A percentile compares a stretch with the other conserved stretches of the same genome.
Conservation (phyloP, 2,888 invertebrate species). For the Argynnis bischoffii region DNA sequence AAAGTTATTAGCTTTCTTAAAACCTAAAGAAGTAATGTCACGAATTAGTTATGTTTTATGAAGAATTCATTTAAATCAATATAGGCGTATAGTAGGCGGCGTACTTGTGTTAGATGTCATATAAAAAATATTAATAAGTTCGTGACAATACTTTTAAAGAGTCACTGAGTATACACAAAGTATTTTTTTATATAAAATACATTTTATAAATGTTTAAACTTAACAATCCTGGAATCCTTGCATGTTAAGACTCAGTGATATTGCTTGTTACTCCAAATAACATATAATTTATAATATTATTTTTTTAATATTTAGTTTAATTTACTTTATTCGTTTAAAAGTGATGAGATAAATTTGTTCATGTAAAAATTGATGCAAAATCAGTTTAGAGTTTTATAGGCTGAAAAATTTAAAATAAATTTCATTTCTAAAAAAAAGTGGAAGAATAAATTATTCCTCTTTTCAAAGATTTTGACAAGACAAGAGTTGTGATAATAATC, state of each 20-base stretch:
- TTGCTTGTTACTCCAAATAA: slow-evolving; percentile 34
- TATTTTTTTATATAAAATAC: neutral
- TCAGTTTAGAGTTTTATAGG: too few species aligned
- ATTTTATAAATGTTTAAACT: too few species aligned
- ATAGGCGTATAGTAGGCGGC: neutral
- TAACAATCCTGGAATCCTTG: neutral
- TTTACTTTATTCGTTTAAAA: too few species aligned
- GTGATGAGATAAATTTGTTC: too few species aligned
- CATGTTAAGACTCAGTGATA: slow-evolving; percentile 31
- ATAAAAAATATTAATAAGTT: neutral
- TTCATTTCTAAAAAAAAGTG: too few species aligned
- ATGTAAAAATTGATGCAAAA: too few species aligned
- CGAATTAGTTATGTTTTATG: slow-evolving; percentile 9
- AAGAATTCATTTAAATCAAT: neutral
- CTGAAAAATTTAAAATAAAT: too few species aligned
- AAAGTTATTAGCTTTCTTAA: slow-evolving; percentile 40
- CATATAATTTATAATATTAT: neutral
- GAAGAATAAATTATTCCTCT: too few species aligned
- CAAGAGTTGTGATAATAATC: neutral
- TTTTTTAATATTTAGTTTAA: neutral
- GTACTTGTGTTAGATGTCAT: neutral
- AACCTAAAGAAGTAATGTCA: slow-evolving; percentile 35
- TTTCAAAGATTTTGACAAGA: too few species aligned
- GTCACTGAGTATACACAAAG: slow-evolving; percentile 31
- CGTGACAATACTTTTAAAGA: slow-evolving; percentile 29